Evolutionary conservation across 2,113 vertebrate genomes (phyloP).

Genomic region (Cololabis saira): DNA sequence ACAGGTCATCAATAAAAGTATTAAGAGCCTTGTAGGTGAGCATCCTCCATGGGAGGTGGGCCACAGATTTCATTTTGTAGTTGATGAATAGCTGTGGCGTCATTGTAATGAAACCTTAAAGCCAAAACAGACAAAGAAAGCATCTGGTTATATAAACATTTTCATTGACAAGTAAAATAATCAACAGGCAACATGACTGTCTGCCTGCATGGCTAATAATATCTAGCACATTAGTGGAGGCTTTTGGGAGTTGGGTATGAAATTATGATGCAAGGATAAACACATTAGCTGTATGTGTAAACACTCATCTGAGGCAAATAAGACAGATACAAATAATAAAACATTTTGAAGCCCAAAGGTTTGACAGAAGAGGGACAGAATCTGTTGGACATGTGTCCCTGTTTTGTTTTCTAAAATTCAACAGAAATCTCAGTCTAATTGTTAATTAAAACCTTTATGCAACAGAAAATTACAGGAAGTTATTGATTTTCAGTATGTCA

Average conservation of each 20-base stretch:
- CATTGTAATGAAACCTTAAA: conserved; percentile 94
- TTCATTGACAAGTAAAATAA: conserved; percentile 16
- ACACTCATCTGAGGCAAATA: conserved; percentile 12
- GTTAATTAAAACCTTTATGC: too few species aligned
- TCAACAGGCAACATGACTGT: conserved; percentile 3
- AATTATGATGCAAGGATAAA: conserved; percentile 58
- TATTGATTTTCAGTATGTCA: too few species aligned
- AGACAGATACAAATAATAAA: not conserved
- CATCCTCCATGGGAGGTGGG: conserved; percentile 97
- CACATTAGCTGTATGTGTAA: conserved; percentile 31
- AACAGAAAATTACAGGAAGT: too few species aligned
- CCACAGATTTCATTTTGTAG: conserved; percentile 97
- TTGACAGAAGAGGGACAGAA: too few species aligned
- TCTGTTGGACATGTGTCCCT: too few species aligned
- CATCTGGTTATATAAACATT: conserved; percentile 13
- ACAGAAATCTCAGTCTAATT: too few species aligned
- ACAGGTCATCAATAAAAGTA: conserved; percentile 96
- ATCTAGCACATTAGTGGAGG: conserved; percentile 28
- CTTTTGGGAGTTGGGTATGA: conserved; percentile 28
- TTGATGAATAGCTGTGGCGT: conserved; percentile 96
- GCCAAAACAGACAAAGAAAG: not conserved
- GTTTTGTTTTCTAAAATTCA: too few species aligned
- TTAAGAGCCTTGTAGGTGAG: conserved; percentile 97
- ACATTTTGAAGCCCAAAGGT: too few species aligned
- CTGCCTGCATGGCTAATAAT: conserved; percentile 22